Conservation (phyloP, 2,797 vertebrate genomes). For the Capromys pilorides region DNA sequence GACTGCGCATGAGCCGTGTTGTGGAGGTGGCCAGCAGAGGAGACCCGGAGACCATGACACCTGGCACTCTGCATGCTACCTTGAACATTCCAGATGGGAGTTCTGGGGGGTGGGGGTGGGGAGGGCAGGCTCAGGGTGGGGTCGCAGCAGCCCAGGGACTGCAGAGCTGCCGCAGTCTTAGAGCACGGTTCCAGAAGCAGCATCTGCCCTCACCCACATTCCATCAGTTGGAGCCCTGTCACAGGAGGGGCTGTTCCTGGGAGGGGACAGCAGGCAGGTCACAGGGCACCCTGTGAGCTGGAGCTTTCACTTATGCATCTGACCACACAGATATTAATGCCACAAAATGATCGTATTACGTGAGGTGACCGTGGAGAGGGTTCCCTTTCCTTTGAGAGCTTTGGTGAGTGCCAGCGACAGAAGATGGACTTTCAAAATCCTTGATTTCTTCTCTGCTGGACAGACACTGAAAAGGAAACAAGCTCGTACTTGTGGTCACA, state of each 20-base stretch:
- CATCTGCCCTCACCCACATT: fast-evolving
- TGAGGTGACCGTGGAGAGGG: background rate
- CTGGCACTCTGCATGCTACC: background rate
- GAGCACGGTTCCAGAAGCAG: background rate
- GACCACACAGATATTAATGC: background rate
- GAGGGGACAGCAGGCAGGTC: background rate
- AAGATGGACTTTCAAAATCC: background rate
- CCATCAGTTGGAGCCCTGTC: background rate
- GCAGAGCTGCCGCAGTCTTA: background rate
- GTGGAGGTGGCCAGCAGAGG: background rate
- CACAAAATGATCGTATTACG: background rate
- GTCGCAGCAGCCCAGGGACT: too few species aligned
- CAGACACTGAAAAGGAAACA: background rate
- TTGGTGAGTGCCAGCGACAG: background rate
- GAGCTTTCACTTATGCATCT: background rate
- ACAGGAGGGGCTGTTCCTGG: background rate
- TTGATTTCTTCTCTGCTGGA: background rate
- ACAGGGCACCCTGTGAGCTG: background rate
- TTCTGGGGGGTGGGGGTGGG: background rate
- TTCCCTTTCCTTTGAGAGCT: background rate
- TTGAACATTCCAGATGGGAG: background rate
- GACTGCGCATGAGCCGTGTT: background rate
- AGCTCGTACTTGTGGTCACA: background rate
- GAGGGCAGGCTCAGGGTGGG: background rate
- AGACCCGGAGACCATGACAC: background rate